A percentile compares a stretch with the other conserved stretches of the same genome.
phyloP scores from a whole-genome alignment of 2,797 vertebrate genomes.

The Xiphophorus birchmanni region DNA sequence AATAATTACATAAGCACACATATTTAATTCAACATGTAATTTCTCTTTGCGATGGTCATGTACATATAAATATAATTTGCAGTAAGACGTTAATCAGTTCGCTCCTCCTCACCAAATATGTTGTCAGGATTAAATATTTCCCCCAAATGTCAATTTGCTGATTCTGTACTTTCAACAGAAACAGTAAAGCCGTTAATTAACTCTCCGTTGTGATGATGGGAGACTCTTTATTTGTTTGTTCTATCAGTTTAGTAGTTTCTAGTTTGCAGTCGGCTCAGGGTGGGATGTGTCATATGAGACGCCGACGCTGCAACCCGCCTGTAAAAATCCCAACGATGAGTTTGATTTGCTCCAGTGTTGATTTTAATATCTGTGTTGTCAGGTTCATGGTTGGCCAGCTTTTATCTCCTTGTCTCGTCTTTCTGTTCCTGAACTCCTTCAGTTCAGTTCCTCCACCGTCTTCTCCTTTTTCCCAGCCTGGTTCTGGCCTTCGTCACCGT shows the following conservation, averaged over 20 bases:
- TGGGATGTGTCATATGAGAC: not conserved
- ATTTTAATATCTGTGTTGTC: conserved; percentile 18
- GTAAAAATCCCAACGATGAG: conserved; percentile 38
- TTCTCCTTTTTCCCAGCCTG: not conserved
- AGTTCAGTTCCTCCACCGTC: conserved; percentile 10
- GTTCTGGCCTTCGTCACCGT: conserved; percentile 35
- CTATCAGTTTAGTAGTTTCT: not conserved
- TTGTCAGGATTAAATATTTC: not conserved
- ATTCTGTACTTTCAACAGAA: not conserved
- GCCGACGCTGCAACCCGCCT: not conserved
- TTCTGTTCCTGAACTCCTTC: conserved; percentile 14
- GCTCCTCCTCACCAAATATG: not conserved
- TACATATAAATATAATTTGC: too few species aligned
- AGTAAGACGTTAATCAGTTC: too few species aligned
- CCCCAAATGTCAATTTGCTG: not conserved
- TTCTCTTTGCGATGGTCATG: too few species aligned
- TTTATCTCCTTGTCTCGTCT: conserved; percentile 5
- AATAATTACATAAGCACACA: too few species aligned
- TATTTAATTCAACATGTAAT: too few species aligned
- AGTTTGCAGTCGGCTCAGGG: too few species aligned
- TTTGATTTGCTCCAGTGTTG: conserved; percentile 28
- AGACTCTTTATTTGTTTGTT: not conserved
- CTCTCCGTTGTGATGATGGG: not conserved
- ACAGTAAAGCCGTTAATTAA: not conserved
- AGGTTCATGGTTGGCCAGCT: not conserved